Evolutionary conservation across 1,140 invertebrate species (phyloP), one percentile per base, ranked within the genome.

Genomic region (Caenorhabditis brenneri): DNA sequence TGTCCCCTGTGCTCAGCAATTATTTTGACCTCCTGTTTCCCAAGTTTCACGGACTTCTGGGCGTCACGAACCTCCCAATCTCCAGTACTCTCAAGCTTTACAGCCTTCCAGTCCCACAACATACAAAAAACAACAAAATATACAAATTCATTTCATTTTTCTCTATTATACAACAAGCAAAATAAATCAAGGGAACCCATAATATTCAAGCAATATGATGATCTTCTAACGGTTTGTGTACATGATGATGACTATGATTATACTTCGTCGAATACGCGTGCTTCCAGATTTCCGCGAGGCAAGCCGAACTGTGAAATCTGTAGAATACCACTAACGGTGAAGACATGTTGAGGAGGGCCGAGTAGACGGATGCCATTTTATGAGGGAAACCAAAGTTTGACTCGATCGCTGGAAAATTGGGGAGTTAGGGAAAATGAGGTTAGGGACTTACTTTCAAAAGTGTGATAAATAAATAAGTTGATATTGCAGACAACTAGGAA

Each of bases 391-490:
- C 51, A 31, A 84, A 49, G 22, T 79, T 79, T 6, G 74, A 80
- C 31, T 51, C 65, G 27, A 79, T 84, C 27, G 33, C 74, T 84
- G 22, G 42, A 74, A 84, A 48, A 48, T 19, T 60, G 24, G n/a
- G 4, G 24, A 31, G 24, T 27, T 58, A 5, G 33, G 24, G 27
- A 60, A 39, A n/a, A 10, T 27, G 24, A 1, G n/a, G 15, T 12
- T 31, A 46, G 9, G 79, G 82, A 74, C 88, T 89, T 87, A 89
- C 88, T 86, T 82, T 90, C 88, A 24, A 89, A 86, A 24, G 88
- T 91, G 46, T 90, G 88, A 60, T 90, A 91, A 83, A 91, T 88
- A 80, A 90, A 90, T n/a, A 90, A 80, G n/a, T 89, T 87, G 7
- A 90, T 86, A 80, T 90, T 90, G 31, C 90, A 88, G 16, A 90